Percentiles rank a stretch among this genome's conserved stretches.
Evolutionary conservation across 2,113 vertebrate species (phyloP).

Genomic region (Rhinoderma darwinii): DNA sequence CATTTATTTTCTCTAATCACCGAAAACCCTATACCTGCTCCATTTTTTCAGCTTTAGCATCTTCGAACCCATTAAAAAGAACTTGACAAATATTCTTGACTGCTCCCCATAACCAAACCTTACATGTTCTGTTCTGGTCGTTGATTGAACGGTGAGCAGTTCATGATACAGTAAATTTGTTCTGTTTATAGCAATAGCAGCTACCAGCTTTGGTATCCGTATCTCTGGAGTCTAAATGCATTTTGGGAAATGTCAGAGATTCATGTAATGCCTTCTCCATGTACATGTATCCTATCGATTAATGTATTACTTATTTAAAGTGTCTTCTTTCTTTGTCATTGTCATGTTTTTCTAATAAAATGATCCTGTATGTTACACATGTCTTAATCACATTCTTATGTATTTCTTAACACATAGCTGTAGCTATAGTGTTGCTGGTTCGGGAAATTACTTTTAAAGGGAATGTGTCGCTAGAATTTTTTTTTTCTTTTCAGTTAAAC

Average conservation of each 20-base stretch:
- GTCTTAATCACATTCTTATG: background rate
- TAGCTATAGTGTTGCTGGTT: too few relatives aligned
- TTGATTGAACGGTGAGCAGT: background rate
- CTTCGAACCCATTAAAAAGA: background rate
- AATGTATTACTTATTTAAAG: slow-evolving; percentile 19
- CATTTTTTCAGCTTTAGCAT: background rate
- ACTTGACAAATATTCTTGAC: background rate
- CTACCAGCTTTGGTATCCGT: background rate
- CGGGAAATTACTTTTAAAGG: too few relatives aligned
- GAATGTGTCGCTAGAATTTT: too few relatives aligned
- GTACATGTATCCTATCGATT: background rate
- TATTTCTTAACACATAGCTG: too few relatives aligned
- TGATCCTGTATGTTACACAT: background rate
- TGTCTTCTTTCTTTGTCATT: slow-evolving; percentile 6
- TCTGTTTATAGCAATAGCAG: background rate
- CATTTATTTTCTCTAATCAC: too few relatives aligned
- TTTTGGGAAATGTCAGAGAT: background rate
- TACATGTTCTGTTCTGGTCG: background rate
- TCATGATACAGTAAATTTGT: background rate
- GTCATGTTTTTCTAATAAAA: slow-evolving; percentile 41
- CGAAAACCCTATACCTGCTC: too few relatives aligned
- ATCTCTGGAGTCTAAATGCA: background rate
- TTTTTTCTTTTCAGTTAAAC: too few relatives aligned
- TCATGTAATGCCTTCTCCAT: background rate
- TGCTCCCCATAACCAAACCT: background rate